A percentile compares a stretch with the other conserved stretches of the same genome.
phyloP scores from a whole-genome alignment of 2,113 vertebrate genomes.

The Cyprinodon brontotheroides region DNA sequence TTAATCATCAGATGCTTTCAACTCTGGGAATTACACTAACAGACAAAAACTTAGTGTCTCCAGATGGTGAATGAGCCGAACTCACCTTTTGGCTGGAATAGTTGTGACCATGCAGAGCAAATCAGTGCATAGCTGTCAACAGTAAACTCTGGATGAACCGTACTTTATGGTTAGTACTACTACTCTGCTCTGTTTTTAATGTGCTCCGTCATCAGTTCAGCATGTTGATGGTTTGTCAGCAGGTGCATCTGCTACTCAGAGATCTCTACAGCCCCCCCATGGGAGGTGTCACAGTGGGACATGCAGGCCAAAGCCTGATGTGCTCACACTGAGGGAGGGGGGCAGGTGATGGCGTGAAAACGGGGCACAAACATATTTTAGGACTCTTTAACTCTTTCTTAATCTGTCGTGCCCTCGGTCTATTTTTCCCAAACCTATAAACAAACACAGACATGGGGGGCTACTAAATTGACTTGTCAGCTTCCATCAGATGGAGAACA shows the following conservation, averaged over 20 bases:
- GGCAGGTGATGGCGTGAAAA: constrained; percentile 15
- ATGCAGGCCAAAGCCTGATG: background rate
- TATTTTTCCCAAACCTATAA: constrained; percentile 38
- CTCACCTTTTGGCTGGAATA: constrained; percentile 1
- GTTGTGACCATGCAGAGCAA: background rate
- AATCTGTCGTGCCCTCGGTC: constrained; percentile 34
- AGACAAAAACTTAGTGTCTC: background rate
- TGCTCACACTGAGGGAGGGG: constrained; percentile 10
- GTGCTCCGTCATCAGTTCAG: constrained; percentile 30
- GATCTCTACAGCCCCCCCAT: constrained; percentile 47
- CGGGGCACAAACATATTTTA: constrained; percentile 34
- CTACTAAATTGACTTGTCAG: constrained; percentile 80
- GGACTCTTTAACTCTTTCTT: constrained; percentile 49
- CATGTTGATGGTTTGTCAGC: constrained; percentile 69
- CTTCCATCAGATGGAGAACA: constrained; percentile 77
- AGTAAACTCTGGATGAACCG: constrained; percentile 71
- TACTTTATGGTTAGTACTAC: constrained; percentile 53
- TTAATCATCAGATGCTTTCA: background rate
- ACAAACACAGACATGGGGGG: constrained; percentile 14
- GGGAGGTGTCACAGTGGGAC: constrained; percentile 61
- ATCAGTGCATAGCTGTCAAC: constrained; percentile 23
- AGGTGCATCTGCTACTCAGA: constrained; percentile 51
- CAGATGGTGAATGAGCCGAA: constrained; percentile 2
- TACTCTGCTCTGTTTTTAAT: constrained; percentile 47
- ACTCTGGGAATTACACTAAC: background rate